These are phyloP conservation scores for Thinocorus orbignyianus DNA, from an alignment of 2,113 vertebrate species.

Conservation along the genomic window DNA sequence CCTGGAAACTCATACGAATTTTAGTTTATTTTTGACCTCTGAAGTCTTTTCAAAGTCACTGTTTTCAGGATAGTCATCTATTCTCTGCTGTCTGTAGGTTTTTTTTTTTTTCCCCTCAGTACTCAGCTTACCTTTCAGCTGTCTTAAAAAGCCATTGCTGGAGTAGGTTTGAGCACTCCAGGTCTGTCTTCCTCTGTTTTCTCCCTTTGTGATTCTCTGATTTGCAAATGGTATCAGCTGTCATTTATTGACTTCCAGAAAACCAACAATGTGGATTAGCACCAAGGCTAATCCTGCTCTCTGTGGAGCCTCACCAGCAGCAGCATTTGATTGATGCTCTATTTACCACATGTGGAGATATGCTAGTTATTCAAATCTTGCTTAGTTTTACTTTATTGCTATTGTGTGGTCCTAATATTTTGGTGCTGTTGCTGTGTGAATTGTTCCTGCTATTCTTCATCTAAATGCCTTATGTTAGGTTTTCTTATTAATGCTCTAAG, in stretches of 20 bases:
- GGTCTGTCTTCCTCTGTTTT: not conserved
- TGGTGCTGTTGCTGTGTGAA: conserved; percentile 9
- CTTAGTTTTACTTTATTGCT: not conserved
- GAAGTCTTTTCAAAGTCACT: not conserved
- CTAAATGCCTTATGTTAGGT: conserved; percentile 20
- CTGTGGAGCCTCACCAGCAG: not conserved
- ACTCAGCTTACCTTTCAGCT: not conserved
- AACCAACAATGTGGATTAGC: not conserved
- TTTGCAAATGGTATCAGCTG: not conserved
- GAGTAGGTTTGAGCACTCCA: not conserved
- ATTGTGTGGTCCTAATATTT: not conserved
- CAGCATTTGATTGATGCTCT: not conserved
- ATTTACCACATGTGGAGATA: not conserved
- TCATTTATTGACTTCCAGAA: conserved; percentile 9
- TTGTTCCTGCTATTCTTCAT: conserved; percentile 44
- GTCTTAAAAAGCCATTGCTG: not conserved
- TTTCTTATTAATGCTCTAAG: conserved; percentile 18
- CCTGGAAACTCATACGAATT: not conserved
- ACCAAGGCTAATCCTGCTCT: conserved; percentile 4
- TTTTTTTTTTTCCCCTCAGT: not conserved
- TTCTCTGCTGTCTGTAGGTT: not conserved
- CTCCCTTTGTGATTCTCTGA: not conserved
- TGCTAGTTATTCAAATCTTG: not conserved
- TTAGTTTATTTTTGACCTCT: not conserved
- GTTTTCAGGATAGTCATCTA: not conserved